phyloP scores from a whole-genome alignment of 2,797 vertebrate genomes.

The Melanotaenia pygmaea region DNA sequence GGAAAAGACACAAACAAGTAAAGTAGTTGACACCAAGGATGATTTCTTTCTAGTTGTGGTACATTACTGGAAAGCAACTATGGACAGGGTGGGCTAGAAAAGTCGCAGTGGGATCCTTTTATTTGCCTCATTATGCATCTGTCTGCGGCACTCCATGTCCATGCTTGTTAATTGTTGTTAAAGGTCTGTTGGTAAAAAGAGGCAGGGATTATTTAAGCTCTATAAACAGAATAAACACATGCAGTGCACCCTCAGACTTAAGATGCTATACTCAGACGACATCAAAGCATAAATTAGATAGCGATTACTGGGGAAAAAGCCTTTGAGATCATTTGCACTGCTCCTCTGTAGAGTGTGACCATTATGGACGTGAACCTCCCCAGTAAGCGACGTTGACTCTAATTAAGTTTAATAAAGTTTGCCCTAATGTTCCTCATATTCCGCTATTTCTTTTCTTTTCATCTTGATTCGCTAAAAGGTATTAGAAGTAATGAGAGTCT shows the following conservation, averaged over 20 bases:
- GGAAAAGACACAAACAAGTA: slow-evolving; percentile 35
- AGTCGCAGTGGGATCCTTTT: slow-evolving; percentile 75
- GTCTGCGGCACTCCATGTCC: slow-evolving; percentile 73
- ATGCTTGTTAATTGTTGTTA: slow-evolving; percentile 85
- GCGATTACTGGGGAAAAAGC: slow-evolving; percentile 78
- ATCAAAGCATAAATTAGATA: slow-evolving; percentile 85
- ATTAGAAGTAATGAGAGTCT: slow-evolving; percentile 85
- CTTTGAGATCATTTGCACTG: slow-evolving; percentile 83
- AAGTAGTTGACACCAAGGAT: slow-evolving; percentile 37
- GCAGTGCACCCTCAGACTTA: slow-evolving; percentile 71
- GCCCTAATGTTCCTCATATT: slow-evolving; percentile 71
- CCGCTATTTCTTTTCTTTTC: slow-evolving; percentile 79
- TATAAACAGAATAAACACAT: slow-evolving; percentile 84
- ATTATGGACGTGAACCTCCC: slow-evolving; percentile 76
- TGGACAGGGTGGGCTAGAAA: slow-evolving; percentile 56
- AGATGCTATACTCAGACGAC: slow-evolving; percentile 78
- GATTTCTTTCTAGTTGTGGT: slow-evolving; percentile 54
- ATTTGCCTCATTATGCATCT: slow-evolving; percentile 83
- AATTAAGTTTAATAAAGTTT: slow-evolving; percentile 88
- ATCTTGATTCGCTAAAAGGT: slow-evolving; percentile 84
- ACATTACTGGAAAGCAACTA: slow-evolving; percentile 47
- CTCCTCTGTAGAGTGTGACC: slow-evolving; percentile 78
- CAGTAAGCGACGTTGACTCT: slow-evolving; percentile 83
- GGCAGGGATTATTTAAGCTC: slow-evolving; percentile 84
- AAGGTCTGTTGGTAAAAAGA: slow-evolving; percentile 84